Percentiles rank a stretch among this genome's conserved stretches.
phyloP scores from a whole-genome alignment of 2,888 invertebrate genomes.

The Heliconius erato region DNA sequence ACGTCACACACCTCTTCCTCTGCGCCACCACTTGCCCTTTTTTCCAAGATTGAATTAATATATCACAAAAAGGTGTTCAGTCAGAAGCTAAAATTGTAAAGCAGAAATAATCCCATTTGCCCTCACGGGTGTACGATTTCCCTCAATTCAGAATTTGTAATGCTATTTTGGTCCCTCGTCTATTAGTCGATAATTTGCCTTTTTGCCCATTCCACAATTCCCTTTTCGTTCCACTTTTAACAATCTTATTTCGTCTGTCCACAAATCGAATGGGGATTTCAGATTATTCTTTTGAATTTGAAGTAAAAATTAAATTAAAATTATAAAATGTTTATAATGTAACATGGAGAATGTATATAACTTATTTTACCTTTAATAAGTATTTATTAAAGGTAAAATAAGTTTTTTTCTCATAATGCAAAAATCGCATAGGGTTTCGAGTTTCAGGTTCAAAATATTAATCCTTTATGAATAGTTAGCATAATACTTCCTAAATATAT shows the following conservation, averaged over 20 bases:
- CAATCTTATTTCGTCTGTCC: conserved; percentile 16
- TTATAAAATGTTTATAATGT: no score
- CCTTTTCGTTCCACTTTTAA: conserved; percentile 26
- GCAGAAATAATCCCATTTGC: conserved; percentile 14
- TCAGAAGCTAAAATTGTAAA: neutral
- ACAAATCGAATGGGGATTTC: conserved; percentile 10
- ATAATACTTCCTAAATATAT: no score
- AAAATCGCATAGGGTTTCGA: no score
- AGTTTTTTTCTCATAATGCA: no score
- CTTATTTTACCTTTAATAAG: no score
- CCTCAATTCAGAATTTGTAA: conserved; percentile 29
- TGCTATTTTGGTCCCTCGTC: conserved; percentile 45
- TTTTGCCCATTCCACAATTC: conserved; percentile 47
- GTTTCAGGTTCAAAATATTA: no score
- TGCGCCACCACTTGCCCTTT: neutral
- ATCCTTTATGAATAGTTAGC: no score
- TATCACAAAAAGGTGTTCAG: conserved; percentile 7
- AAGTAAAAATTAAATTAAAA: no score
- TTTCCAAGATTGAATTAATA: neutral
- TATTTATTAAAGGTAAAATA: no score
- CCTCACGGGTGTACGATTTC: conserved; percentile 23
- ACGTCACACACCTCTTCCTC: no score
- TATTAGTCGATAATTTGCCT: conserved; percentile 56
- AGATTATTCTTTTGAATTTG: neutral
- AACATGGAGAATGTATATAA: no score